Evolutionary conservation across 2,888 invertebrate genomes (phyloP), one percentile per base, ranked within the genome.

Genomic region (Corythucha ciliata): DNA sequence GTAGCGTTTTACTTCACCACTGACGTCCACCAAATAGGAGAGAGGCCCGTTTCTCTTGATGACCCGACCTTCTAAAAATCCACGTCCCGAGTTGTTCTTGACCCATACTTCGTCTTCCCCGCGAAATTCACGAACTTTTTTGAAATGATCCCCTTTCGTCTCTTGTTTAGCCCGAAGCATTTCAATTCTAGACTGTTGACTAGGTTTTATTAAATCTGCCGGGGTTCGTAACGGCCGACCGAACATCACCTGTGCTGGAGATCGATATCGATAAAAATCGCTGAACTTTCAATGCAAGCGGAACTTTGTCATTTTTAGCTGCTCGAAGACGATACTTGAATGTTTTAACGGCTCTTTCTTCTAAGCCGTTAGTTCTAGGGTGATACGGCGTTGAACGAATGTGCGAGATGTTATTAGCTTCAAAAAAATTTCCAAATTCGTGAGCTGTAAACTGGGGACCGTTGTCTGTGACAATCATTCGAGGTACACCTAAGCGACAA

Each of bases 321-420:
- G 53, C 44, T 24, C 34, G 34, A 14, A 58, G 39, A 18, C 37
- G 14, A 37, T 52, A 36, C 49, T 62, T 62, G 34, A 61, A 48
- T 8, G 57, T 60, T 54, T 61, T 59, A 3, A 62, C 59, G 36
- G 57, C 59, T 25, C 60, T 54, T 54, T 63, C 62, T 3, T 60
- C 61, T 46, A 59, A 58, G 14, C 34, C 61, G 47, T 63, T 63
- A 18, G 58, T 57, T 33, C 55, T 45, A 16, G 58, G 58, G 39
- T 57, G 59, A 22, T 58, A 58, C 2, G 58, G 58, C 14, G 58
- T 46, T 4, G 54, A 46, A 34, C 47, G 54, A 20, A 34, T 34
- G 34, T 34, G 34, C 7, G 14, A 18, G 14, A 34, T 34, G 34
- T 18, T 18, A 18, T 34, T 34, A 5, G 7, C 18, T 5, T 34